Base-by-base conservation (phyloP, 2,888 invertebrate genomes). In the Yponomeuta sedellus region DNA sequence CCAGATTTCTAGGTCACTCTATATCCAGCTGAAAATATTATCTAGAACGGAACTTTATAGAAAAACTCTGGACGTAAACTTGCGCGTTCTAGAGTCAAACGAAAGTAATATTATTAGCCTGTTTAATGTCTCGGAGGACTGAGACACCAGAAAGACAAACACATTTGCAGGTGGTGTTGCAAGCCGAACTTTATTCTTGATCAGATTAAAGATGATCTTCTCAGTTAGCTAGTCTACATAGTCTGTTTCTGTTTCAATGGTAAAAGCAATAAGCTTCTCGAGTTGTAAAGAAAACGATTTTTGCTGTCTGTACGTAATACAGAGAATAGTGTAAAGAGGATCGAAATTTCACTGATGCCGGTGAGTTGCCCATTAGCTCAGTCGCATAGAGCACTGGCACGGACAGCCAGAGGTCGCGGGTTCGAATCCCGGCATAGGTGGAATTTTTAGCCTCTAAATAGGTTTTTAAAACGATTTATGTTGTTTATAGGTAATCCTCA, bases 1-100 rank as follows among this genome's bases (percentile, higher is more conserved):
- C 73, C 74, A 75, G 75, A 72, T 71, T 75, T 77, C 73, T 74
- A 70, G 75, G 75, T 76, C 75, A 71, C 19, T 22, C 56, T 57
- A 12, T 25, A 25, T n/a, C 12, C 44, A 52, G 62, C n/a, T 34
- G 63, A 58, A 66, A 57, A 66, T 34, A 61, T 39, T 44, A 66
- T 64, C 44, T 56, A 22, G 61, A 56, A 34, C 63, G 44, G 34
- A 34, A 19, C 44, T 52, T 16, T 52, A 52, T 52, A 16, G 16
- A 52, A 52, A 12, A 52, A 52, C 44, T 52, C 34, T 34, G 34
- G 44, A 52, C 44, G 34, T 34, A 34, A 12, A 52, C 44, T 52
- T 52, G 44, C 12, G 44, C 16, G 12, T 52, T 52, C 44, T 52
- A 52, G 44, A 12, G 44, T 16, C 44, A 16, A 52, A 52, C 44